phyloP scores from a whole-genome alignment of 2,888 invertebrate genomes.

The Epistrophella euchroma region DNA sequence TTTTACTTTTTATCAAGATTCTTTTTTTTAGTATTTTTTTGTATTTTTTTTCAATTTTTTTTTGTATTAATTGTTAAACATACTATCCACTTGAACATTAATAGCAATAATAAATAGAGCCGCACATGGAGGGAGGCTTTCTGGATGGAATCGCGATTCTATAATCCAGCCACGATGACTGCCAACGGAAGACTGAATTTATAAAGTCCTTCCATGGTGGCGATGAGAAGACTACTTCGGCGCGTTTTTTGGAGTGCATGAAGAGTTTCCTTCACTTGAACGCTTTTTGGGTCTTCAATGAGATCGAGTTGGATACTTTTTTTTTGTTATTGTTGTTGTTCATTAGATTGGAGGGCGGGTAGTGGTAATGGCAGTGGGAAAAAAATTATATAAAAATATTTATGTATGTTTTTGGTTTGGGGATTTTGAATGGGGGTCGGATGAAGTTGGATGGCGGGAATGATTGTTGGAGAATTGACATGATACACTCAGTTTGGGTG shows the following conservation, averaged over 20 bases:
- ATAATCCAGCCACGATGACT: slow-evolving; percentile 74
- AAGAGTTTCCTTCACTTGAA: slow-evolving; percentile 73
- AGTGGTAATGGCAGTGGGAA: slow-evolving; percentile 60
- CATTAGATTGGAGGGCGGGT: slow-evolving; percentile 48
- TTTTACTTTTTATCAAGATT: slow-evolving; percentile 38
- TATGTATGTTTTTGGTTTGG: slow-evolving; percentile 33
- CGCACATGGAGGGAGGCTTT: slow-evolving; percentile 55
- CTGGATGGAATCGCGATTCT: slow-evolving; percentile 44
- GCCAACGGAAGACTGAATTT: slow-evolving; percentile 76
- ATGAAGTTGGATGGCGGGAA: slow-evolving; percentile 44
- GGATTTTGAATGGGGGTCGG: slow-evolving; percentile 31
- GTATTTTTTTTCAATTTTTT: slow-evolving; percentile 11
- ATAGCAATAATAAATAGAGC: slow-evolving; percentile 32
- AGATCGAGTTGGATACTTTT: slow-evolving; percentile 65
- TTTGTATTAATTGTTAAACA: slow-evolving; percentile 67
- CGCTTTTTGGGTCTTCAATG: slow-evolving; percentile 74
- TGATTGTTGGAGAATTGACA: slow-evolving; percentile 67
- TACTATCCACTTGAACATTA: slow-evolving; percentile 53
- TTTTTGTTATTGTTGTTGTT: slow-evolving; percentile 9
- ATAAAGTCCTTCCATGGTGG: slow-evolving; percentile 73
- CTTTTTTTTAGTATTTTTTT: slow-evolving; percentile 27
- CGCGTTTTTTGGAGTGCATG: slow-evolving; percentile 71
- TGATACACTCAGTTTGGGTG: slow-evolving; percentile 53
- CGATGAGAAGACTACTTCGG: slow-evolving; percentile 74
- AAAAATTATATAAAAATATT: slow-evolving; percentile 52